Evolutionary conservation across 1,140 invertebrate species (phyloP), one percentile per base, ranked within the genome.

Genomic region (Dreissena polymorpha): DNA sequence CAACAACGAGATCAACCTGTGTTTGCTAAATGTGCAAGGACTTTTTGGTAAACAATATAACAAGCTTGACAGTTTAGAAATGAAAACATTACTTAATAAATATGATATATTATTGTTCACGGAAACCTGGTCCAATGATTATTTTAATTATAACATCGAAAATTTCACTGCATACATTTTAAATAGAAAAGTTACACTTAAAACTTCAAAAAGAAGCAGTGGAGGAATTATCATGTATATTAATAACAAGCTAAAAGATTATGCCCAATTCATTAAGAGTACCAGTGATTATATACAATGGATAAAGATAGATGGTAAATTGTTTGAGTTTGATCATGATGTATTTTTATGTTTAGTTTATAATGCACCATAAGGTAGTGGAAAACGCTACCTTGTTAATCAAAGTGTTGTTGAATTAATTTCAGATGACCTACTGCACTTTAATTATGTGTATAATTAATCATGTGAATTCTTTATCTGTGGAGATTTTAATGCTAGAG

Each of bases 21-120:
- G 60, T 65, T 67, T 76, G 39, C 27, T 76, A 14, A 79, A 79
- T 57, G 23, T 70, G 5, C 76, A 70, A 27, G n/a, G 76, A 57
- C 25, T 79, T 14, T 69, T 71, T 57, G 65, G 65, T 8, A 39
- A 39, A 27, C 21, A 68, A n/a, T 70, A 70, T 60, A 79, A 79
- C 50, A 79, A 79, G 69, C 21, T 70, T 0, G 14, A 79, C 18
- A 25, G 13, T 18, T 12, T 13, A 27, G 50, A 79, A 79, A n/a
- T 70, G 27, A 57, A 18, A 23, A n/a, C 53, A 53, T n/a, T 69
- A 53, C 68, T 69, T n/a, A 53, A 27, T 51, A 39, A 3, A 55
- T 27, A 78, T 69, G 51, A 78, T 55, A 25, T 79, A 50, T 0
- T 70, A 57, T 51, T 60, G 18, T 10, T 70, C 0, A 79, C 65